phyloP scores from a whole-genome alignment of 2,888 invertebrate genomes.

The Gnatocerus cornutus region DNA sequence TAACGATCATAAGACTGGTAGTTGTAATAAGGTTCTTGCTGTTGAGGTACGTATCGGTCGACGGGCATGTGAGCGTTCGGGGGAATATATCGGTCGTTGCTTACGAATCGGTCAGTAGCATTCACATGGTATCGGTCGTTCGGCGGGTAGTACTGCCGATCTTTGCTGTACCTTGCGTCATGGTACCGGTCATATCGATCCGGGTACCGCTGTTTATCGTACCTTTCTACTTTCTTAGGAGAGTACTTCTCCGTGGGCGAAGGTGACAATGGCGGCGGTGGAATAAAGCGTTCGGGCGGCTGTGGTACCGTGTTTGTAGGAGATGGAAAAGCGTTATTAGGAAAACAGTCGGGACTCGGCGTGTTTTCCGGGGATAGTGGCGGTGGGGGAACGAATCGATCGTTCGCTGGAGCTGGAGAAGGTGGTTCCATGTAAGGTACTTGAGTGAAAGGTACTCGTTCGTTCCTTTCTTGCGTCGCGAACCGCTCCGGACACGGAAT shows the following conservation, averaged over 20 bases:
- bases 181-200: conserved; percentile 56
- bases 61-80: conserved; percentile 82
- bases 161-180: conserved; percentile 52
- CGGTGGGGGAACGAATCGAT: conserved; percentile 76
- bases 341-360: conserved; percentile 76
- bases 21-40: conserved; percentile 75
- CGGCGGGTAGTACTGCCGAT: conserved; percentile 52
- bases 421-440: conserved; percentile 74
- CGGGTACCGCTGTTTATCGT: conserved; percentile 60
- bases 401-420: conserved; percentile 74
- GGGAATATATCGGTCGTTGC: conserved; percentile 76
- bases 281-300: conserved; percentile 75
- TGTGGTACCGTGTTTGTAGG: conserved; percentile 72
- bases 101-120: conserved; percentile 54
- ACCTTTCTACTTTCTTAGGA: conserved; percentile 64
- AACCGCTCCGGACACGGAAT: conserved; percentile 61
- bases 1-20: conserved; percentile 65
- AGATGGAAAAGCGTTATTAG: conserved; percentile 72
- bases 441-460: conserved; percentile 59
- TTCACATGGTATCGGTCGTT: conserved; percentile 58
- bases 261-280: conserved; percentile 69
- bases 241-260: conserved; percentile 67
- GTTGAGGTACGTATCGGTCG: conserved; percentile 81
- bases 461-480: conserved; percentile 61
- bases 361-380: conserved; percentile 74